A percentile compares a stretch with the other conserved stretches of the same genome.
Evolutionary conservation across 1,140 invertebrate species (phyloP).

Genomic region (Magallana gigas): DNA sequence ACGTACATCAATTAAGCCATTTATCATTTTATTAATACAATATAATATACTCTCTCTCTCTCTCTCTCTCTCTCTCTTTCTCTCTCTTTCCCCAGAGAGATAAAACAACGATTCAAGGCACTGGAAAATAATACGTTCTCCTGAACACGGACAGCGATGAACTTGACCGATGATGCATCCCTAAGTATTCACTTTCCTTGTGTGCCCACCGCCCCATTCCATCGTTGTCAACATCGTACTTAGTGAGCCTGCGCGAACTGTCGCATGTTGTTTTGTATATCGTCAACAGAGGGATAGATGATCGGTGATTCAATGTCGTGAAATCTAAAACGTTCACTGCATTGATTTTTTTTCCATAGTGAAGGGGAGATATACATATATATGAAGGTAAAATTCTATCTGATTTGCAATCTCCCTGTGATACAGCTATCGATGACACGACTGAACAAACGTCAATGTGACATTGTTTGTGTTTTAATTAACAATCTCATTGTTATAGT

Average conservation of each 20-base stretch:
- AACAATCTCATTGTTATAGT: not conserved
- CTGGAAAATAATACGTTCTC: no score
- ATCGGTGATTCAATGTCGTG: conserved; percentile 10
- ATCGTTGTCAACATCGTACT: not conserved
- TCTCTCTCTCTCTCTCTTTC: no score
- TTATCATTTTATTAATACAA: no score
- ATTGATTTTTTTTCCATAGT: conserved; percentile 9
- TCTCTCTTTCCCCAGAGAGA: no score
- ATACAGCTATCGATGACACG: not conserved
- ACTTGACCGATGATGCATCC: not conserved
- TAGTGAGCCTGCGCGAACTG: conserved; percentile 8
- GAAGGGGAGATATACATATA: not conserved
- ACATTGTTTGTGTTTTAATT: not conserved
- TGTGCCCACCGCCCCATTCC: conserved; percentile 2
- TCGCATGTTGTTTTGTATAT: not conserved
- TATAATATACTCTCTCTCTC: no score
- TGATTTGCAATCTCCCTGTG: no score
- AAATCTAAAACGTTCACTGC: not conserved
- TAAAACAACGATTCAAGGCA: no score
- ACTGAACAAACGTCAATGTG: not conserved
- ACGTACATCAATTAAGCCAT: no score
- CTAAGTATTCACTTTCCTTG: not conserved
- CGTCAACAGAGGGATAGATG: not conserved
- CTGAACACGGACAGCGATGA: no score
- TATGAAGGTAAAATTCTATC: not conserved